Evolutionary conservation across 2,888 invertebrate genomes (phyloP), one percentile per base, ranked within the genome.

Genomic region (Molorchus minor): DNA sequence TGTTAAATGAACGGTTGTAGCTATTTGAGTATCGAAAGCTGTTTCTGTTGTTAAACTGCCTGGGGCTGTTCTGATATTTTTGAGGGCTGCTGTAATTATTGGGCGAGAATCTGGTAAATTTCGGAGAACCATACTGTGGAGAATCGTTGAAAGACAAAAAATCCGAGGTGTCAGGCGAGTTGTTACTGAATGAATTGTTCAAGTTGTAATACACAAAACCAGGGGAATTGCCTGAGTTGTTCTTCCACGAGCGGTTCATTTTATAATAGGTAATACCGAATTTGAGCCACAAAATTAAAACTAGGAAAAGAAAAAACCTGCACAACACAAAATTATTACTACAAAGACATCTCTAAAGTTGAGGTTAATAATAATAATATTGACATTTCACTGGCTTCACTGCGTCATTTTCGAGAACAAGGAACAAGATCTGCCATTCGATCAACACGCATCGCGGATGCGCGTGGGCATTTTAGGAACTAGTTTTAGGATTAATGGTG

Each of bases 121-220:
- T 52, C 15, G 55, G 40, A n/a, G 52, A 17, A 7, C 46, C 35
- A 38, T 25, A 20, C 2, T 21, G 15, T 10, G 64, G 46, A 10
- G 46, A 53, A 2, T 58, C 59, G 5, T 29, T 45, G 54, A 64
- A 62, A 25, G 67, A 43, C 20, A 67, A 19, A 35, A 60, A 63
- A 15, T 65, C 63, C 21, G 53, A 35, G 19, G 65, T 58, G 16
- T 64, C 58, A 41, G 19, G 41, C 43, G 44, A 12, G 33, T 46
- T 45, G 8, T 45, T 55, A 19, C 29, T 47, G 20, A 49, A 40
- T 3, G 52, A 29, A 17, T 25, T 51, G 45, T 52, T 58, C 40
- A 54, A 20, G 10, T 59, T 60, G 49, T 61, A 67, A 51, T 67
- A 67, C 20, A 64, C 57, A 29, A 67, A 64, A 7, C 67, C 67